phyloP scores from a whole-genome alignment of 2,797 vertebrate species.

The Chelmon rostratus region DNA sequence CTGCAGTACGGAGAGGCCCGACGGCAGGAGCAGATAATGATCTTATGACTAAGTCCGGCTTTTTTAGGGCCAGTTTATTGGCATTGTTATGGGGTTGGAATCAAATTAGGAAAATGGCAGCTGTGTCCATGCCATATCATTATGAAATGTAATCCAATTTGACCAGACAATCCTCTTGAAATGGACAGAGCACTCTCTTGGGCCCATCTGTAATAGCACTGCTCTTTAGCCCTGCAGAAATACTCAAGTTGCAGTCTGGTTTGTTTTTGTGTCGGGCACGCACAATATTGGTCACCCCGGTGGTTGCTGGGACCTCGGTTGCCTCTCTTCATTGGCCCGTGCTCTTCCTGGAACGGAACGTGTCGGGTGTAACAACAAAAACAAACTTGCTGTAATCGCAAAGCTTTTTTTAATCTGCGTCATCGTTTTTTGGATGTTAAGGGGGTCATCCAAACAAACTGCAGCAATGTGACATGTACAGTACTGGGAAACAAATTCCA shows the following conservation, averaged over 20 bases:
- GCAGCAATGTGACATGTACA: conserved; percentile 29
- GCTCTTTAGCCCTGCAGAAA: conserved; percentile 56
- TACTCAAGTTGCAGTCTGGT: conserved; percentile 36
- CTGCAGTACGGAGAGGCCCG: conserved; percentile 42
- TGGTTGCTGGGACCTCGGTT: conserved; percentile 7
- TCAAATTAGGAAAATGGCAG: conserved; percentile 85
- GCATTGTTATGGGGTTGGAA: conserved; percentile 79
- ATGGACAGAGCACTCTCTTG: conserved; percentile 68
- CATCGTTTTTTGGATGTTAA: conserved; percentile 25
- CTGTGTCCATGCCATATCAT: conserved; percentile 82
- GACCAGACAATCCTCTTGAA: conserved; percentile 78
- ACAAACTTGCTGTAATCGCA: conserved; percentile 18
- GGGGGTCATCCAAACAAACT: conserved; percentile 34
- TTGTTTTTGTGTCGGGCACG: conserved; percentile 31
- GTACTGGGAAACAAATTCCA: conserved; percentile 35
- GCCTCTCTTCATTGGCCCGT: not conserved
- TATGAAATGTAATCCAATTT: conserved; percentile 85
- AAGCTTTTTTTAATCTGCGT: conserved; percentile 5
- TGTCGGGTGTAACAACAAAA: not conserved
- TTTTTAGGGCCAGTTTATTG: conserved; percentile 81
- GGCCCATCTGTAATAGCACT: conserved; percentile 53
- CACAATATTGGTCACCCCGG: conserved; percentile 2
- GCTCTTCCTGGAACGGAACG: conserved; percentile 26
- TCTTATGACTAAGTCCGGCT: conserved; percentile 75
- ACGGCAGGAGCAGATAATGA: conserved; percentile 69